Evolutionary conservation across 2,888 invertebrate genomes (phyloP), one percentile per base, ranked within the genome.

Genomic region (Orchesellides sinensis): DNA sequence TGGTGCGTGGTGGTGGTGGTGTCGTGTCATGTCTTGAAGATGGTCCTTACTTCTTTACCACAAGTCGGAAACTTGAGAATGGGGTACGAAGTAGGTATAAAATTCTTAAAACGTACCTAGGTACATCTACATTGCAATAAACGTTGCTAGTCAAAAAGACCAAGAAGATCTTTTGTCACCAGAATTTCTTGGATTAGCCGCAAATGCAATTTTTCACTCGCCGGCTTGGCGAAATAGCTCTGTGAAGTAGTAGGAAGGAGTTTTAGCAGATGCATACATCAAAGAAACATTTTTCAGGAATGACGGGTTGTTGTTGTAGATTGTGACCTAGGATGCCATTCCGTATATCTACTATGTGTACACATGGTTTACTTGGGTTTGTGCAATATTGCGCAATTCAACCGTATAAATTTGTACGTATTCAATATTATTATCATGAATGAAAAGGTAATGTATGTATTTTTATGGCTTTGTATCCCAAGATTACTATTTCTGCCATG

Each of bases 271-370:
- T 74, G 68, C 68, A 75, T 75, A 66, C 45, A 75, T 75, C 75
- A 66, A 66, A 56, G 27, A 23, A 59, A 70, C 49, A 79, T 65
- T 70, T 79, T 63, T 79, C 79, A 79, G 72, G 72, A 69, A 80
- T 80, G 80, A 66, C 72, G 65, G 65, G 27, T 80, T 52, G 59
- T 66, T 72, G 56, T 66, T 80, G n/a, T n/a, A n/a, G n/a, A n/a
- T n/a, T n/a, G 52, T 73, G 80, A 80, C 72, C 80, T 56, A 65
- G 35, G 56, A 72, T 80, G 80, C 68, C 78, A 79, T 69, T 79
- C 78, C 49, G 35, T 32, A 61, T 29, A 29, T 54, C 49, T 27
- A 66, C 3, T 40, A 54, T 56, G 59, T 54, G 52, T 59, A 27
- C 47, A 27, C 49, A 25, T 68, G 65, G n/a, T n/a, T n/a, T n/a